Percentiles rank a stretch among this genome's conserved stretches.
phyloP scores from a whole-genome alignment of 2,797 vertebrate species.

The Pampus argenteus region DNA sequence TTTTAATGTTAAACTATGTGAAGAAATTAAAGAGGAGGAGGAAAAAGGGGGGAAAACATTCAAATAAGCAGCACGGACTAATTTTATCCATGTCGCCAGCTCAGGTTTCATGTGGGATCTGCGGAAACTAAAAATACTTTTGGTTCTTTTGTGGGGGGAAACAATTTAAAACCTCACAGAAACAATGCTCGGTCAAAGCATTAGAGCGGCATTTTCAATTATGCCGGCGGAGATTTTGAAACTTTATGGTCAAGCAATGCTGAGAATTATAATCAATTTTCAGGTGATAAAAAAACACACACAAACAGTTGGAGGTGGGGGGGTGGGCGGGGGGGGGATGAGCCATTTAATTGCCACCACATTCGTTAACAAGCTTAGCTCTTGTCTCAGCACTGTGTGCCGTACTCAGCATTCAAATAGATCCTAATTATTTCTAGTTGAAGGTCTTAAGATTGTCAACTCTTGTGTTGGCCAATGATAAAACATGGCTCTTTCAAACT shows the following conservation, averaged over 20 bases:
- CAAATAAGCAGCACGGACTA: constrained; percentile 77
- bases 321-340: constrained; percentile 53
- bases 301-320: constrained; percentile 62
- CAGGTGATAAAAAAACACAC: constrained; percentile 83
- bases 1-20: constrained; percentile 88
- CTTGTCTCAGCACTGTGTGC: constrained; percentile 78
- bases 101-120: constrained; percentile 73
- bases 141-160: constrained; percentile 57
- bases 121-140: constrained; percentile 68
- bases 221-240: constrained; percentile 64
- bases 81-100: constrained; percentile 78
- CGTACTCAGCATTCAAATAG: constrained; percentile 86
- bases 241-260: constrained; percentile 73
- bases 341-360: constrained; percentile 84
- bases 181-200: constrained; percentile 51
- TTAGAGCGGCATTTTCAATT: constrained; percentile 71
- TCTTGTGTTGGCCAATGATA: constrained; percentile 86
- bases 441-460: constrained; percentile 87
- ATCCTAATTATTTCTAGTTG: constrained; percentile 88
- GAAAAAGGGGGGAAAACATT: constrained; percentile 62
- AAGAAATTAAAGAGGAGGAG: constrained; percentile 82
- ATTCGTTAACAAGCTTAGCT: constrained; percentile 86
- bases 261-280: constrained; percentile 82
- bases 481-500: constrained; percentile 86
- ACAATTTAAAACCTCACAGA: constrained; percentile 57